These are phyloP conservation scores for Schizotus pectinicornis DNA, from an alignment of 2,888 invertebrate genomes.

Conservation along the genomic window DNA sequence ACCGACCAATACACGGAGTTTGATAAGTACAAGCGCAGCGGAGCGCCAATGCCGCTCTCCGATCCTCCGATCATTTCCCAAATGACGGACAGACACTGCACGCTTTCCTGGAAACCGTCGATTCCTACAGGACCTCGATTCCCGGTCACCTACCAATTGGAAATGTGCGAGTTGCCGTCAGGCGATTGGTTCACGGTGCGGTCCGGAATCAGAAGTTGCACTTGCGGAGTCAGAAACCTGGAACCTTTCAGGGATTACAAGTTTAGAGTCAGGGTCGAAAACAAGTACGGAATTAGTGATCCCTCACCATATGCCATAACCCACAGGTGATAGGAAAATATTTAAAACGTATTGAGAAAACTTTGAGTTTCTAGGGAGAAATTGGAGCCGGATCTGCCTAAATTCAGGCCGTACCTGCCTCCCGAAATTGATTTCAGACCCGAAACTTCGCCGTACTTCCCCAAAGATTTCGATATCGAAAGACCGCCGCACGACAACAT, in stretches of 20 bases:
- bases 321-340: slow-evolving; percentile 58
- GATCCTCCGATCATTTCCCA: slow-evolving; percentile 92
- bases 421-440: slow-evolving; percentile 84
- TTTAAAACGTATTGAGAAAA: too few species aligned
- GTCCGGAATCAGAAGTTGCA: slow-evolving; percentile 85
- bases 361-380: slow-evolving; percentile 63
- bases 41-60: slow-evolving; percentile 85
- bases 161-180: slow-evolving; percentile 90
- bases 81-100: slow-evolving; percentile 88
- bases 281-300: slow-evolving; percentile 95
- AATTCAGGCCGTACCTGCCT: slow-evolving; percentile 79
- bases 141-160: slow-evolving; percentile 93
- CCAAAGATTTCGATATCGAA: slow-evolving; percentile 91
- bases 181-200: slow-evolving; percentile 92
- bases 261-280: slow-evolving; percentile 94
- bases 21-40: slow-evolving; percentile 82
- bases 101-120: slow-evolving; percentile 93
- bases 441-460: slow-evolving; percentile 85
- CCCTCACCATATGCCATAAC: slow-evolving; percentile 92
- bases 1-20: slow-evolving; percentile 83
- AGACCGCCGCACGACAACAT: slow-evolving; percentile 84
- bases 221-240: slow-evolving; percentile 87
- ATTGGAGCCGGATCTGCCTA: slow-evolving; percentile 79
- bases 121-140: slow-evolving; percentile 85
- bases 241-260: slow-evolving; percentile 94